phyloP scores from a whole-genome alignment of 2,797 vertebrate species.

The Ispidina lecontei region DNA sequence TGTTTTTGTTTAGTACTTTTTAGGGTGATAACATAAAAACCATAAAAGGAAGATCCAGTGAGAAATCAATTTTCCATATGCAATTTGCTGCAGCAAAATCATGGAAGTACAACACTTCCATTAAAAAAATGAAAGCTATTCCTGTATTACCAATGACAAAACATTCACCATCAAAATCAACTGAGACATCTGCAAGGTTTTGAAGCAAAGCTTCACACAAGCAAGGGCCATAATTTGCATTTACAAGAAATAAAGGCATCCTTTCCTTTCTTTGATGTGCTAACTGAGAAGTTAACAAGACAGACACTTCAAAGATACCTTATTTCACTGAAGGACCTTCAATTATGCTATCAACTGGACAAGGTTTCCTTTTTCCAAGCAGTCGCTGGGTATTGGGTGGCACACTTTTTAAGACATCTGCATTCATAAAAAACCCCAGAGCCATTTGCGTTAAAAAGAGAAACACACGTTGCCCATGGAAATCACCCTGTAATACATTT shows the following conservation, averaged over 20 bases:
- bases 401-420: not conserved
- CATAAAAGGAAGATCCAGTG: not conserved
- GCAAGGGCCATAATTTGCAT: constrained; percentile 16
- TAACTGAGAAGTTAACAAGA: constrained; percentile 37
- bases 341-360: not conserved
- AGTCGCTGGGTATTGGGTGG: not conserved
- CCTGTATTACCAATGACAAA: constrained; percentile 4
- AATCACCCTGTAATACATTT: not conserved
- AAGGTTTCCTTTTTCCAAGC: not conserved
- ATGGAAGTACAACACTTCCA: not conserved
- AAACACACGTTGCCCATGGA: not conserved
- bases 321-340: constrained; percentile 9
- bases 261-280: constrained; percentile 45
- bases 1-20: constrained; percentile 6
- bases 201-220: not conserved
- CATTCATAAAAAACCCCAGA: not conserved
- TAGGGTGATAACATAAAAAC: constrained; percentile 7
- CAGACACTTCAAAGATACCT: constrained; percentile 20
- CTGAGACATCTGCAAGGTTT: constrained; percentile 11
- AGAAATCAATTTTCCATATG: constrained; percentile 19
- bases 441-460: not conserved
- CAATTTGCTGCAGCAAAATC: constrained; percentile 27
- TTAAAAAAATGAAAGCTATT: constrained; percentile 11
- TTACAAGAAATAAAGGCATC: constrained; percentile 1
- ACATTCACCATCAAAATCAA: constrained; percentile 6